Conservation (phyloP, 2,888 invertebrate species). For the Arctia plantaginis region DNA sequence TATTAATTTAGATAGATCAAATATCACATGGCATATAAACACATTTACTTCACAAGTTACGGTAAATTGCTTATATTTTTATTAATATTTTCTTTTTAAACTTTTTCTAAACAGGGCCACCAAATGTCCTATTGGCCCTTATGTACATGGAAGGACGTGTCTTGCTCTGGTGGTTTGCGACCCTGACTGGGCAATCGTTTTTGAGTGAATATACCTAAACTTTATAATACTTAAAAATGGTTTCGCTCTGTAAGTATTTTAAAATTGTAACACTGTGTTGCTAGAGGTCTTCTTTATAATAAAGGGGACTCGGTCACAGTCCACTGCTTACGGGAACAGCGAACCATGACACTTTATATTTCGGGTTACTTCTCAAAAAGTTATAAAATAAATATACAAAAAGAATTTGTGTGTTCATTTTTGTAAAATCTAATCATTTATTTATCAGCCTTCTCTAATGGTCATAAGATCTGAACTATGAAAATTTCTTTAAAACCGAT, state of each 20-base stretch:
- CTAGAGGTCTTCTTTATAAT: not conserved
- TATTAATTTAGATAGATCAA: conserved; percentile 22
- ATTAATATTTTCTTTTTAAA: no score
- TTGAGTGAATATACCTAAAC: not conserved
- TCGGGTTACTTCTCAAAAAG: not conserved
- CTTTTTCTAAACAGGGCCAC: no score
- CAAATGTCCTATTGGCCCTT: no score
- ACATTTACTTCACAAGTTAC: conserved; percentile 10
- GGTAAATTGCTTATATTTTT: not conserved
- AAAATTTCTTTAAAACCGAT: not conserved
- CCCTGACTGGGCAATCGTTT: not conserved
- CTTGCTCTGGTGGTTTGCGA: not conserved
- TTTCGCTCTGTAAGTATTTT: not conserved
- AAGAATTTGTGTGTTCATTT: not conserved
- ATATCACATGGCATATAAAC: conserved; percentile 22
- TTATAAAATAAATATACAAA: not conserved
- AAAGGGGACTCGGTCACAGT: not conserved
- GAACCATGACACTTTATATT: not conserved
- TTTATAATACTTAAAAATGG: not conserved
- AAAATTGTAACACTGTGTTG: not conserved
- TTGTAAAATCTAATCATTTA: not conserved
- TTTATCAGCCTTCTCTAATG: not conserved
- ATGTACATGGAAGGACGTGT: not conserved
- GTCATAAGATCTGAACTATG: not conserved
- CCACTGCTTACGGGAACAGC: not conserved